These are phyloP conservation scores for Sesamia inferens DNA, from an alignment of 2,888 invertebrate genomes.

Conservation along the genomic window DNA sequence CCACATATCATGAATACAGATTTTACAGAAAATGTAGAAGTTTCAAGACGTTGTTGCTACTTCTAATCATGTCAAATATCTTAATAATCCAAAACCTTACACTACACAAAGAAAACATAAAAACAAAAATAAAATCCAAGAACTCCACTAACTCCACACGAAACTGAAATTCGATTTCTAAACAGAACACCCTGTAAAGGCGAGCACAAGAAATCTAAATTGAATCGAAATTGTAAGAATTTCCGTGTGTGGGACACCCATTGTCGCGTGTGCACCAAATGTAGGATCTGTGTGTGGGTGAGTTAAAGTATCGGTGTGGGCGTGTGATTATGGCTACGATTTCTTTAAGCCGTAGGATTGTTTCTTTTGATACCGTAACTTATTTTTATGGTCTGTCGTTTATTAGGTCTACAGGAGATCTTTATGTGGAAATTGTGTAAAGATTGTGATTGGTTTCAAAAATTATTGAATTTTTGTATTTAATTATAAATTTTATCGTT, in stretches of 20 bases:
- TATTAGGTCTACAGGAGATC: constrained; percentile 18
- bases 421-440: background rate
- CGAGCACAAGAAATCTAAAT: constrained; percentile 75
- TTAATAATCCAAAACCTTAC: background rate
- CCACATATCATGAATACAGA: background rate
- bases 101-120: background rate
- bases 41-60: background rate
- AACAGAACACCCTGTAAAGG: constrained; percentile 68
- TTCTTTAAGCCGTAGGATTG: constrained; percentile 51
- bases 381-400: constrained; percentile 29
- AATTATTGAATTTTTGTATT: background rate
- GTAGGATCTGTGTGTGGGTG: background rate
- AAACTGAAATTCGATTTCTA: constrained; percentile 48
- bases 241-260: constrained; percentile 67
- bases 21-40: background rate
- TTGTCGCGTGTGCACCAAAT: constrained; percentile 40
- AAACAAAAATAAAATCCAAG: constrained; percentile 23
- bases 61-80: background rate
- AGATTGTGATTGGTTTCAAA: background rate
- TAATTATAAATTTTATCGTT: background rate
- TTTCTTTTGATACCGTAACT: constrained; percentile 47
- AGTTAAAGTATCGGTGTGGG: constrained; percentile 3
- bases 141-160: constrained; percentile 19
- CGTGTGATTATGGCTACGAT: constrained; percentile 43
- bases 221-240: constrained; percentile 78